Evolutionary conservation across 2,888 invertebrate genomes (phyloP).

Genomic region (Tetramorium bicarinatum): DNA sequence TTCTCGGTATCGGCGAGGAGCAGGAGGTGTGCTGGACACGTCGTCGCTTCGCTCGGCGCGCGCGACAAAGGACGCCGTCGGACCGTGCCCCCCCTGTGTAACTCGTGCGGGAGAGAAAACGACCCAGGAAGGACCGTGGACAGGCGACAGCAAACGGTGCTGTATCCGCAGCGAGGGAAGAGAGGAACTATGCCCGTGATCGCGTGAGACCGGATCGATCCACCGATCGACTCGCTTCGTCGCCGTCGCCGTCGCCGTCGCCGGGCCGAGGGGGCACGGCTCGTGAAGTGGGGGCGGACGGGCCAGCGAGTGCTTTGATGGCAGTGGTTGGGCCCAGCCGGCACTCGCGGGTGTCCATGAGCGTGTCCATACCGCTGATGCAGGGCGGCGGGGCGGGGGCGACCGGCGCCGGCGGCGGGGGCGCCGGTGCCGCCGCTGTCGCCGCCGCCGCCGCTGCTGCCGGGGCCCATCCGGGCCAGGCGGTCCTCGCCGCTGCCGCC

Average conservation of each 20-base stretch:
- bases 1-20: not conserved
- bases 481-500: slow-evolving; percentile 87
- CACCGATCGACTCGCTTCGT: slow-evolving; percentile 33
- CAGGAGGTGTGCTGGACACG: not conserved
- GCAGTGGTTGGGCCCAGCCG: slow-evolving; percentile 95
- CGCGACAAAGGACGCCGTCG: slow-evolving; percentile 12
- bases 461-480: slow-evolving; percentile 88
- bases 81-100: not conserved
- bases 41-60: not conserved
- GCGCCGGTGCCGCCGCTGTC: slow-evolving; percentile 88
- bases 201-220: slow-evolving; percentile 40
- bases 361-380: slow-evolving; percentile 92
- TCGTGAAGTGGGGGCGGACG: slow-evolving; percentile 59
- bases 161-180: not conserved
- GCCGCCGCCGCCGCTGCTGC: slow-evolving; percentile 89
- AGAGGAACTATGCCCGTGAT: slow-evolving; percentile 7
- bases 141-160: too few species aligned
- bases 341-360: slow-evolving; percentile 96
- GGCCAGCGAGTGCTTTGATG: slow-evolving; percentile 87
- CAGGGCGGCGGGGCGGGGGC: slow-evolving; percentile 85
- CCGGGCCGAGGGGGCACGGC: slow-evolving; percentile 62
- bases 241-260: too few species aligned
- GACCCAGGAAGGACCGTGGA: too few species aligned
- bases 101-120: not conserved
- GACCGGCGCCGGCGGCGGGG: slow-evolving; percentile 85